phyloP scores from a whole-genome alignment of 2,113 vertebrate genomes.

The Sterna hirundo region DNA sequence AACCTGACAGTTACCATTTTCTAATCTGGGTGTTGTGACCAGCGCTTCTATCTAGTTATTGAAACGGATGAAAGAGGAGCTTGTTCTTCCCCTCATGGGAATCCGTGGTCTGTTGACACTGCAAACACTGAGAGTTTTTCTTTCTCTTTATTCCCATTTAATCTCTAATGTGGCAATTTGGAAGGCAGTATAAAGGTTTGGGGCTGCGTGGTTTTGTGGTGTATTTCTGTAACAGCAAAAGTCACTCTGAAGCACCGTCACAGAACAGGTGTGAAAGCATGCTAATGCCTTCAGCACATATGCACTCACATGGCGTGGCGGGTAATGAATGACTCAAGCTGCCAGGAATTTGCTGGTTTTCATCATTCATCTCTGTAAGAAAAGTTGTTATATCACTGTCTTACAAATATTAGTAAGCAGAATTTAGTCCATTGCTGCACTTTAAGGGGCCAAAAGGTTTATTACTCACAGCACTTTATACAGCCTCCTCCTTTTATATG shows the following conservation, averaged over 20 bases:
- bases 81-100: fast-evolving
- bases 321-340: neutral
- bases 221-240: neutral
- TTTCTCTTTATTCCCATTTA: neutral
- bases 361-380: neutral
- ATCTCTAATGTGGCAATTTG: neutral
- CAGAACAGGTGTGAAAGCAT: neutral
- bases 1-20: neutral
- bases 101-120: neutral
- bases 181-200: neutral
- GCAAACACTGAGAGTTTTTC: neutral
- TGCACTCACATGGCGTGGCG: fast-evolving
- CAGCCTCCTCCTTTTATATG: neutral
- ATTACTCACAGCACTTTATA: neutral
- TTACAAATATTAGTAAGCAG: neutral
- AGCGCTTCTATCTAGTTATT: neutral
- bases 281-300: neutral
- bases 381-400: neutral
- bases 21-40: neutral
- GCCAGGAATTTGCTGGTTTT: neutral
- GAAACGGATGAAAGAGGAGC: neutral
- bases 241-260: neutral
- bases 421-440: neutral
- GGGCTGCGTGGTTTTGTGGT: neutral
- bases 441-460: neutral